phyloP scores from a whole-genome alignment of 2,888 invertebrate species.

The Hemicrepidius hirtus region DNA sequence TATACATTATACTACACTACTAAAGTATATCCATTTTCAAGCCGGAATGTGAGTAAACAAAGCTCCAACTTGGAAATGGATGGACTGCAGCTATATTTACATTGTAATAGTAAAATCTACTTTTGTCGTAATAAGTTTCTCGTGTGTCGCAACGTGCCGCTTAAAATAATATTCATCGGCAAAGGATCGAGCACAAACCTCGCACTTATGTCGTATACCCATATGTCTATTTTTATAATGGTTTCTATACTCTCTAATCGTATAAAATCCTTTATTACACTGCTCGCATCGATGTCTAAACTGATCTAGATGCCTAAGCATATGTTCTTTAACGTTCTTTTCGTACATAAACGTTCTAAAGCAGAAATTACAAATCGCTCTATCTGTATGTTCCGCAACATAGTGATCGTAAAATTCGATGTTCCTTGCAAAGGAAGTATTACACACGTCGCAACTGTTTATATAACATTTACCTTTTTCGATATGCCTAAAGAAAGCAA shows the following conservation, averaged over 20 bases:
- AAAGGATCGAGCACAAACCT: slow-evolving; percentile 69
- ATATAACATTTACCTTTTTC: slow-evolving; percentile 71
- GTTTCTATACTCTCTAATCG: slow-evolving; percentile 69
- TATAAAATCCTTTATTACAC: slow-evolving; percentile 71
- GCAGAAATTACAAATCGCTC: slow-evolving; percentile 70
- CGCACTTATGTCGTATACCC: slow-evolving; percentile 70
- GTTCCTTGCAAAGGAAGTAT: slow-evolving; percentile 66
- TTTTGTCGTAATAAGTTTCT: slow-evolving; percentile 54
- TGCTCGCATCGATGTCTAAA: slow-evolving; percentile 70
- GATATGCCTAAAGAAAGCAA: slow-evolving; percentile 69
- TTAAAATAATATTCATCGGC: slow-evolving; percentile 71
- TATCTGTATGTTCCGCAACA: slow-evolving; percentile 66
- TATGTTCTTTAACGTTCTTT: slow-evolving; percentile 71
- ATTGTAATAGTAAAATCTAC: slow-evolving; percentile 28
- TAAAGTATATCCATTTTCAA: no score
- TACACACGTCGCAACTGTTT: slow-evolving; percentile 70
- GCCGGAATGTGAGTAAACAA: no score
- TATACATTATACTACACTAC: no score
- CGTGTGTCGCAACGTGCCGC: slow-evolving; percentile 69
- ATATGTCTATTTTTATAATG: slow-evolving; percentile 71
- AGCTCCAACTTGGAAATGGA: no score
- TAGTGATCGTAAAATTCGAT: slow-evolving; percentile 69
- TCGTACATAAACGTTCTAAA: slow-evolving; percentile 71
- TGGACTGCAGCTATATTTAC: no score
- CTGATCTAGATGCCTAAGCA: slow-evolving; percentile 70